Base-by-base conservation (phyloP, 2,113 vertebrate genomes). In the Ranitomeya variabilis region DNA sequence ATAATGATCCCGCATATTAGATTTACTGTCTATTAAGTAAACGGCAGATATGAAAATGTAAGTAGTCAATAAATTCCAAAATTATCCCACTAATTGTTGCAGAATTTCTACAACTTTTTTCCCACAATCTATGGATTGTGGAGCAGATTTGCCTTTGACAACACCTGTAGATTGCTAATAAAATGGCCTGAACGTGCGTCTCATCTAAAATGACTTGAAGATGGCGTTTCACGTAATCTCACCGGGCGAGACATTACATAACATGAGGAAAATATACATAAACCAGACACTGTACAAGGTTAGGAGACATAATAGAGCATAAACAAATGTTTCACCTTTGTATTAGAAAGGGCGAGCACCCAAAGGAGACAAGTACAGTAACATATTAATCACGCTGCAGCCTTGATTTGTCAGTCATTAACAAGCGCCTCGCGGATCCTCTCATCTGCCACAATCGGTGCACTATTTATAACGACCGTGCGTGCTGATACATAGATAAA, bases 391-490 rank as follows among this genome's bases (percentile, higher is more conserved):
- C 51, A 1, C 59, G 45, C 71, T 64, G 62, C 18, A 57, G 21
- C 80, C 80, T 84, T 89, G 59, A 60, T 57, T 55, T 79, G 87
- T 78, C 87, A 84, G 19, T 84, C 51, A 77, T 83, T 89, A 76
- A 77, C 73, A 9, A 16, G n/a, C 57, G 9, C 16, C 57, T 14
- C 59, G 23, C 19, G 19, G 37, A 60, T 6, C 23, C 80, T 84
- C 84, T 84, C 45, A 89, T 84, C n/a, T 77, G 10, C 12, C 23
- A 54, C n/a, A 9, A 7, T 83, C n/a, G 8, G 37, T 3, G 13
- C 52, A 45, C 52, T 62, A 45, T 87, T 71, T 21, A 45, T 45
- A 79, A 45, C 3, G 37, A 45, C 37, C 37, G 37, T 45, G 37
- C 37, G 37, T 45, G 37, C 37, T 45, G 37, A 45, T 45, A 4